Base-by-base conservation (phyloP, 2,888 invertebrate species). In the Folsomia candida region DNA sequence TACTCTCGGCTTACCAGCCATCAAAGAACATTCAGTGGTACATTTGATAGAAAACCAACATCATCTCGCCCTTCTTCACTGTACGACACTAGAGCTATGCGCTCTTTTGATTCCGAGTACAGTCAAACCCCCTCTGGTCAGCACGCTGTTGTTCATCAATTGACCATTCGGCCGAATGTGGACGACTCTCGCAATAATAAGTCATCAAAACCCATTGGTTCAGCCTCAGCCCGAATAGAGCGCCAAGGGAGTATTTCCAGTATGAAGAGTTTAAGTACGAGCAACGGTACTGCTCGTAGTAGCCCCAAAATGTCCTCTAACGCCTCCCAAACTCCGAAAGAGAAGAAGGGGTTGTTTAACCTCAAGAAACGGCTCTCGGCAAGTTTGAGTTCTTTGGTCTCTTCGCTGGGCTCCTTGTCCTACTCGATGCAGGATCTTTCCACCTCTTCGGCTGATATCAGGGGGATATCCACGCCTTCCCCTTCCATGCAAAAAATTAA, bases 301-400 rank as follows among this genome's bases (percentile, higher is more conserved):
- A 65, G 65, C 26, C 65, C 51, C 4, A 65, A 51, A 1, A 25
- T 28, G 4, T 37, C 37, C 14, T 37, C 14, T 37, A 37, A 4
- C 37, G 14, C 4, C 6, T 37, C 37, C 37, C 28, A 62, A 2
- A 18, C 65, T 26, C 51, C 22, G 11, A 65, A 54, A 54, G 65
- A 51, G 2, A 54, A 51, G 14, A 54, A 65, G 22, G 57, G 65
- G 22, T 51, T 51, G n/a, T 65, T 54, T 27, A 54, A 57, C n/a
- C 54, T 70, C 1, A 67, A 66, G 51, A 70, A 70, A 67, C 61
- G 67, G 58, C 62, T 70, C 51, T 70, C 70, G 22, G 74, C 76
- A 25, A 76, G 76, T 66, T 67, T 76, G 14, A 73, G 73, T 28
- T 71, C 70, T 1, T 51, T 76, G 9, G 72, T 74, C 11, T 73